Base-by-base conservation (phyloP, 1,140 invertebrate genomes). In the Drosophila kanapiae region DNA sequence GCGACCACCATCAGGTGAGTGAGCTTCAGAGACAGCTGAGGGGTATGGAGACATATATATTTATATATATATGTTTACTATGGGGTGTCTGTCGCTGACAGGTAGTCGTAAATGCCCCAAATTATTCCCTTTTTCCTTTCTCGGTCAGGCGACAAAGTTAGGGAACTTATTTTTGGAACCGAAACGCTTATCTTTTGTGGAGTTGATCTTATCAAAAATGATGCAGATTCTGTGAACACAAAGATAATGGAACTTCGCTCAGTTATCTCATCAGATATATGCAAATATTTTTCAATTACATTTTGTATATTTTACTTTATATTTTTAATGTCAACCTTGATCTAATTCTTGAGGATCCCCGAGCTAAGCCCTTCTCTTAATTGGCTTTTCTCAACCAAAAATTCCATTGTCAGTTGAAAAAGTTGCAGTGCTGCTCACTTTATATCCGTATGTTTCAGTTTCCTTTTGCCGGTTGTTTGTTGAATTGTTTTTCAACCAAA, bases 1-100 rank as follows among this genome's bases (percentile, higher is more conserved):
- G 48, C 51, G 37, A 43, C 53, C 53, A 43, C 53, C 53, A 51
- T 43, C 71, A 58, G 74, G 74, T 75, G 18, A 71, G 74, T 63
- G 16, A 64, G 62, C 38, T 57, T 51, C 38, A 31, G 61, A 29
- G 42, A 23, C 59, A 35, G 18, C n/a, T 45, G 1, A 11, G 23
- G 45, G 42, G 10, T 58, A 8, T 1, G 11, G 9, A 10, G 23
- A 42, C 27, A 37, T 29, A n/a, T n/a, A n/a, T n/a, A n/a, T n/a
- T n/a, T n/a, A n/a, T n/a, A n/a, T n/a, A n/a, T n/a, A n/a, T 40
- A n/a, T 8, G 16, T 14, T 18, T 27, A 38, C 11, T 11, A 4
- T 29, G 0, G 14, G 0, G 48, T 29, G 45, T 48, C 6, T 68
- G 61, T 35, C 7, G 62, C 29, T 42, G 65, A 18, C 62, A 68